Evolutionary conservation across 1,140 invertebrate species (phyloP), one percentile per base, ranked within the genome.

Genomic region (Drosophila ironensis): DNA sequence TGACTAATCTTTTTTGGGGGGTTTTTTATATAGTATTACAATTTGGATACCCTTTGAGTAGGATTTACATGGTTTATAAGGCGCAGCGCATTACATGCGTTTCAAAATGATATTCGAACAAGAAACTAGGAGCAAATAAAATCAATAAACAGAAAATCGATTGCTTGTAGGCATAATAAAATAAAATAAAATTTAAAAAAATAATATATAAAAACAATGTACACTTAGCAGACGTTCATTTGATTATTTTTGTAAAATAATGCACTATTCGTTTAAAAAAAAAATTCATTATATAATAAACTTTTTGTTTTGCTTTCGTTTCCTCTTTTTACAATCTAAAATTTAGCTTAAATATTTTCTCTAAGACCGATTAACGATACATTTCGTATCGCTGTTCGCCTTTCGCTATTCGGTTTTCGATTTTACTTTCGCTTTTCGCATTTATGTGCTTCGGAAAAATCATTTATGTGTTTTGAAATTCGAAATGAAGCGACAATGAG

Each of bases 321-420:
- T 17, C 38, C 7, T 47, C 45, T 63, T 52, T 70, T 63, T 73
- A 80, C 45, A 66, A 59, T 70, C 64, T 73, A 76, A 41, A 66
- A 72, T 56, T 45, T 73, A 42, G 51, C 61, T 81, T 81, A 61
- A 64, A 64, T 51, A 59, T 70, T 44, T 80, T 59, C 16, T 28
- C 51, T 72, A 69, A 48, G 52, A 35, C 27, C 44, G 11, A 63
- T 46, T 27, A 60, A 50, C 28, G 47, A 59, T 52, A 8, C 24
- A 17, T 51, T 61, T n/a, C 9, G 3, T 6, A 6, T 27, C 28
- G 7, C 12, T 37, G 25, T 3, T 22, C 17, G 25, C 20, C 1
- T 41, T 27, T 48, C 12, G 42, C 14, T 24, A 27, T 28, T 41
- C 8, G n/a, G n/a, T n/a, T n/a, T n/a, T n/a, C n/a, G n/a, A n/a